These are phyloP conservation scores for Brotula barbata DNA, from an alignment of 2,797 vertebrate genomes.

Conservation along the genomic window DNA sequence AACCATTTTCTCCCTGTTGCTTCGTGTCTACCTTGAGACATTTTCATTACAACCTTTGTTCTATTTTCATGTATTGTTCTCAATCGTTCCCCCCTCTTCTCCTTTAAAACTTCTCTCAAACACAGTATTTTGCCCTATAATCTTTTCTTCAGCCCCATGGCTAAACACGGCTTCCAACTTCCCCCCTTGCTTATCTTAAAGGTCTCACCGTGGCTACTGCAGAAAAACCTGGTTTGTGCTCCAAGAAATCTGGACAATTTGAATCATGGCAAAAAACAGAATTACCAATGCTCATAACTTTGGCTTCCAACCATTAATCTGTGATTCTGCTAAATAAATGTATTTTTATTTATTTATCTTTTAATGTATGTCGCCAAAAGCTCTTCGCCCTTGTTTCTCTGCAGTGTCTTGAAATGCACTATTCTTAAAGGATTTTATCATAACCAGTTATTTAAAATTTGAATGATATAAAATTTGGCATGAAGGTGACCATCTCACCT, in stretches of 20 bases:
- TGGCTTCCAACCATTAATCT: conserved; percentile 41
- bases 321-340: conserved; percentile 40
- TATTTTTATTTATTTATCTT: too few species aligned
- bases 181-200: conserved; percentile 11
- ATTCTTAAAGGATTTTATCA: too few species aligned
- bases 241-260: conserved; percentile 29
- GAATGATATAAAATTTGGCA: background rate
- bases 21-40: conserved; percentile 13
- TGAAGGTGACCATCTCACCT: conserved; percentile 2
- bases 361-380: too few species aligned
- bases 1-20: conserved; percentile 21
- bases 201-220: conserved; percentile 9
- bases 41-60: conserved; percentile 2
- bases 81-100: conserved; percentile 2
- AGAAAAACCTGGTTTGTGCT: conserved; percentile 5
- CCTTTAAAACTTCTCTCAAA: conserved; percentile 3
- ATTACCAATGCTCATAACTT: conserved; percentile 16
- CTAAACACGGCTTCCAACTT: conserved; percentile 25
- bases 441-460: too few species aligned
- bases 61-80: conserved; percentile 5
- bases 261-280: conserved; percentile 49
- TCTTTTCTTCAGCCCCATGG: conserved; percentile 26
- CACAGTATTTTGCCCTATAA: background rate
- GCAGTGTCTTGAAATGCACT: too few species aligned
- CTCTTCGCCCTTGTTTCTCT: too few species aligned